phyloP scores from a whole-genome alignment of 1,140 invertebrate genomes.

The Globodera ellingtonae region DNA sequence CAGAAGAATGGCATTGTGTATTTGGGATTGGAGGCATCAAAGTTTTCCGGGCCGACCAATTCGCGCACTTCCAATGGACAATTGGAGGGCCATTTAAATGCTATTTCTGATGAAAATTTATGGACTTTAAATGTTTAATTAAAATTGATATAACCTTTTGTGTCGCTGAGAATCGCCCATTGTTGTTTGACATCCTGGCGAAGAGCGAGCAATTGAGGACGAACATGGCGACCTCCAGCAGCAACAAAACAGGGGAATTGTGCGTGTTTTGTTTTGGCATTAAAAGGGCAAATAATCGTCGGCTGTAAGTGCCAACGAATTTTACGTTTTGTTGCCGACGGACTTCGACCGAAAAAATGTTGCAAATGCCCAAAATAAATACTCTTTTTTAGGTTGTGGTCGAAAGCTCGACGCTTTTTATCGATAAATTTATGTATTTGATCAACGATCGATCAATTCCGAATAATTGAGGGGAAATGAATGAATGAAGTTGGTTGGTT shows the following conservation, averaged over 20 bases:
- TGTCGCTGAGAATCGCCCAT: slow-evolving; percentile 24
- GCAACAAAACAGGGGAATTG: neutral
- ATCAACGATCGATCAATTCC: too few species aligned
- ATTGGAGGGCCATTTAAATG: slow-evolving; percentile 58
- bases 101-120: slow-evolving; percentile 49
- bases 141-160: slow-evolving; percentile 2
- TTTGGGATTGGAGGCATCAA: slow-evolving; percentile 53
- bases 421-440: too few species aligned
- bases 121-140: neutral
- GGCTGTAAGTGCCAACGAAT: neutral
- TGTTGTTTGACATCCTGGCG: slow-evolving; percentile 14
- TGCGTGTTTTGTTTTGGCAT: neutral
- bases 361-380: too few species aligned
- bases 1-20: slow-evolving; percentile 62
- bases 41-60: slow-evolving; percentile 56
- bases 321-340: neutral
- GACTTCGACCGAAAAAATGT: too few species aligned
- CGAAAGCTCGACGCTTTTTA: too few species aligned
- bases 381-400: too few species aligned
- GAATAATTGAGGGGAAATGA: neutral
- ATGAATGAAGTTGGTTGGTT: neutral
- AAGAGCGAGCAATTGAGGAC: slow-evolving; percentile 1
- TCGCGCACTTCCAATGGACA: slow-evolving; percentile 61
- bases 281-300: neutral
- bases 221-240: neutral